Base-by-base conservation (phyloP, 2,797 vertebrate species). In the Melanotaenia maccullochi region DNA sequence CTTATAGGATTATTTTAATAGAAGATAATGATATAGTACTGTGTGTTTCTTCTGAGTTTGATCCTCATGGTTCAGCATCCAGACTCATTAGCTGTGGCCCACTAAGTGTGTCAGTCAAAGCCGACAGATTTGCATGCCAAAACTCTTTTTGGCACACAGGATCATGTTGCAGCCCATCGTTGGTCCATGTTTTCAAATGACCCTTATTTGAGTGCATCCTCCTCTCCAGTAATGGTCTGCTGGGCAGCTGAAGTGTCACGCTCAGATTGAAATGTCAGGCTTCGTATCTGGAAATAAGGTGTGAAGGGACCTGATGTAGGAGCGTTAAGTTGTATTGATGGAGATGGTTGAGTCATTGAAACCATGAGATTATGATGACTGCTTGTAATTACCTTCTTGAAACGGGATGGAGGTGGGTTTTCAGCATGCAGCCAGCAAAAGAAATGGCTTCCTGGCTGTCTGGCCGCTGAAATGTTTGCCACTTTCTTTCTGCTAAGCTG, bases 251-350 rank as follows among this genome's bases (percentile, higher is more conserved):
- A 64, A 77, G 71, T 51, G 76, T 36, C 60, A 5, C 30, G 42
- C 68, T 80, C 54, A 9, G 65, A 88, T 80, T 80, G 84, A 88
- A 89, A 84, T 86, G 82, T 87, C 81, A 83, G 64, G 76, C 71
- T 73, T 59, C 68, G 66, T 62, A 67, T 79, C 52, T 33, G 24
- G 35, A 33, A 68, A 74, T 65, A 67, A 33, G 9, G 20, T 1
- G 52, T 30, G 77, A 68, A 75, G 58, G 63, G 70, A 35, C 30
- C 24, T 49, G 20, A 13, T 33, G 32, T 28, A 56, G 57, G 44
- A 79, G 73, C 13, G 3, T 40, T 59, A 35, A 58, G 62, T 54
- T 56, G 51, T 40, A 61, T 65, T 57, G 81, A 82, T 35, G 30
- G 52, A 40, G 62, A 62, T 16, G 72, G 40, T 54, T 60, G 47